Base-by-base conservation (phyloP, 92 coral and sea anemone genomes). In the Porites divaricata region DNA sequence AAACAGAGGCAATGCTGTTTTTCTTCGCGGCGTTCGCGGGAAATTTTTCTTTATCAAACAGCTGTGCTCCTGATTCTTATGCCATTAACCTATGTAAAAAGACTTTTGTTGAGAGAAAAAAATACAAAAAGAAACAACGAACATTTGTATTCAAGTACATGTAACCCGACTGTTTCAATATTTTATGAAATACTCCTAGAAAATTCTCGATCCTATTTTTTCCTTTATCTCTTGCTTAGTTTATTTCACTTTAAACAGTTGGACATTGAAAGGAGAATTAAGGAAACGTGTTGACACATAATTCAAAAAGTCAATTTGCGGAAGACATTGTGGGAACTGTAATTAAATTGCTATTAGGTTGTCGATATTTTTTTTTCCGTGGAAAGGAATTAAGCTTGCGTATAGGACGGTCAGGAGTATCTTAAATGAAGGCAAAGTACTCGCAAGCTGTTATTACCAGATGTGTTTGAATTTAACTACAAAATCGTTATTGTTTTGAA, bases 21-120 rank as follows among this genome's bases (percentile, higher is more conserved):
- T 23, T 57, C 14, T 61, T 51, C 25, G 19, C 62, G 65, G 67
- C 51, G 64, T 56, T 72, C 79, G 86, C 86, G 86, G 86, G 86
- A 82, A 82, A 62, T 45, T 82, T 48, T 35, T 20, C 76, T 11
- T 41, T 57, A 26, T 54, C 28, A 8, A 70, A 28, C 85, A 80
- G 85, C 76, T 80, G 85, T 57, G 85, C 19, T 11, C 8, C 50
- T 51, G 23, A 17, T 68, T 66, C 51, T 56, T 52, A n/a, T 14
- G 52, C 76, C 74, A 69, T 80, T 80, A n/a, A 80, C 63, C 50
- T 54, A 24, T 48, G 14, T 74, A 19, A 22, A 53, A 53, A 74
- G 64, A 74, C 17, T 5, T 63, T 74, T 74, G 75, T 74, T 14
- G 8, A 74, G 16, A 13, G 17, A 54, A 54, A 54, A 54, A 54